Evolutionary conservation across 2,113 vertebrate species (phyloP).

Genomic region (Amblyopsis rosae): DNA sequence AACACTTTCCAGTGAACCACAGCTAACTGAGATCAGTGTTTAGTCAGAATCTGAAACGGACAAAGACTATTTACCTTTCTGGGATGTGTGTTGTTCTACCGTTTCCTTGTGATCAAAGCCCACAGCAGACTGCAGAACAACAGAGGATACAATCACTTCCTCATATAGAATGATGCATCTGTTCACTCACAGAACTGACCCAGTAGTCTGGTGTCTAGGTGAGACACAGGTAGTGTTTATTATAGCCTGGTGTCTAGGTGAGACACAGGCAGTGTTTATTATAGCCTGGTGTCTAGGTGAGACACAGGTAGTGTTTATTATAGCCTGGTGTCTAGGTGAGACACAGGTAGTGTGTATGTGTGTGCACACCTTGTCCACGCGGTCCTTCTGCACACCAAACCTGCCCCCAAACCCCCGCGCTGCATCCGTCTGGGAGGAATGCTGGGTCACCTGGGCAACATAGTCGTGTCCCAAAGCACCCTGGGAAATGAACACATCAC

Average conservation of each 20-base stretch:
- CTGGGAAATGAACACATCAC: conserved; percentile 62
- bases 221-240: too few species aligned
- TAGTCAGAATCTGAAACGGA: background rate
- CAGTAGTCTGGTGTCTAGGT: too few species aligned
- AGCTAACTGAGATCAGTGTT: background rate
- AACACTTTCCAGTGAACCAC: too few species aligned
- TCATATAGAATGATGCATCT: background rate
- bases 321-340: too few species aligned
- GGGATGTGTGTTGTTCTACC: conserved; percentile 87
- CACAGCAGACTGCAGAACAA: conserved; percentile 83
- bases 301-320: too few species aligned
- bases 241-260: too few species aligned
- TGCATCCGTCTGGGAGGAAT: conserved; percentile 93
- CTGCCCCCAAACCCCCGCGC: conserved; percentile 92
- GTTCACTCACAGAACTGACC: background rate
- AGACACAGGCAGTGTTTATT: too few species aligned
- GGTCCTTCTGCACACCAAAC: conserved; percentile 90
- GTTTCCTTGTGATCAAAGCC: conserved; percentile 94
- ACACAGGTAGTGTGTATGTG: too few species aligned
- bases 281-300: too few species aligned
- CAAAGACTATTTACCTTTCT: conserved; percentile 82
- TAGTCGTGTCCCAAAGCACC: conserved; percentile 88
- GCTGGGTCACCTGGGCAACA: conserved; percentile 82
- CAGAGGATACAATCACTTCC: background rate
- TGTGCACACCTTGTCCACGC: conserved; percentile 85